Base-by-base conservation (phyloP, 2,113 vertebrate species). In the Crotalus tigris region DNA sequence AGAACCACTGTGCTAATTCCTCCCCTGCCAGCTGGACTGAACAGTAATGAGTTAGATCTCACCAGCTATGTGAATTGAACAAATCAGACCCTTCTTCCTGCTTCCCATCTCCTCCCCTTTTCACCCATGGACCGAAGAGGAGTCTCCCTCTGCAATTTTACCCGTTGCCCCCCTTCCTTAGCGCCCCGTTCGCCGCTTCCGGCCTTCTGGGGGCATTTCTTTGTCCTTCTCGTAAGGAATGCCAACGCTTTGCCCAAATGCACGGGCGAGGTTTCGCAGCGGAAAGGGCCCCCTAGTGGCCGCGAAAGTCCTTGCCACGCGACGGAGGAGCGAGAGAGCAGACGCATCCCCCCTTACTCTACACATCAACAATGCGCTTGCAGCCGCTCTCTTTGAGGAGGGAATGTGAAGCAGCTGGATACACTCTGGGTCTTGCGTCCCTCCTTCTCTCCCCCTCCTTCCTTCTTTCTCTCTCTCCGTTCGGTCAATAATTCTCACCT, bases 211-310 rank as follows among this genome's bases (percentile, higher is more conserved):
- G 59, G 53, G 53, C 44, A 39, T 86, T 53, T 49, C 87, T 87
- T 93, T 93, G 64, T 89, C 87, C 26, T 91, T 21, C 93, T 24
- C 49, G 39, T 0, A 26, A 86, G 57, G 33, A 5, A 15, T 24
- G 69, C 8, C 10, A 49, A 49, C 15, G 69, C 46, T 55, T 39
- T 57, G 92, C 87, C 19, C 64, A 5, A 59, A 86, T 23, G 21
- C 17, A 54, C 26, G 33, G 85, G 7, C 21, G 44, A 49, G 13
- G 5, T 24, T 23, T 39, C 21, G 3, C 75, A 23, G 75, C 2
- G 15, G 75, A 17, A 85, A 49, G 26, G 21, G 90, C 94, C 94
- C 92, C 51, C 94, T 93, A n/a, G 93, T 46, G 94, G 90, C 4
- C 7, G 19, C 15, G 49, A 49, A 3, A 12, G 26, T 44, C 12